phyloP scores from a whole-genome alignment of 2,797 vertebrate species.

The Poeciliopsis paucimaculata region DNA sequence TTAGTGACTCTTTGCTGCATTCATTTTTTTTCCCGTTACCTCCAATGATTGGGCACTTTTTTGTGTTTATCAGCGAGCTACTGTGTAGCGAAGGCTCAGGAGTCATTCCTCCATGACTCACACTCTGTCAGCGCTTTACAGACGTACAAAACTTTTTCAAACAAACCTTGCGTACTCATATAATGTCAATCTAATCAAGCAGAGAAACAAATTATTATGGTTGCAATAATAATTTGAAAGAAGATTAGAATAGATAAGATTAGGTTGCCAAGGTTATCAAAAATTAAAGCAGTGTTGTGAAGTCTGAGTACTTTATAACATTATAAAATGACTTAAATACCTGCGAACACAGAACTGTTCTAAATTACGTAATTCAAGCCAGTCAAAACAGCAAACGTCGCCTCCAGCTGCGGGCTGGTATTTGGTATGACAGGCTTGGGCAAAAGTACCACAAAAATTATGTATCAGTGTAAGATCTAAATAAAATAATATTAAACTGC shows the following conservation, averaged over 20 bases:
- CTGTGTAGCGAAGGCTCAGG: background rate
- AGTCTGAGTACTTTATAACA: background rate
- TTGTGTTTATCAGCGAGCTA: background rate
- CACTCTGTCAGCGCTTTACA: background rate
- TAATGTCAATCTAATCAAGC: background rate
- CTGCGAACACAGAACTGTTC: background rate
- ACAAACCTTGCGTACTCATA: background rate
- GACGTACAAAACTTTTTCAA: background rate
- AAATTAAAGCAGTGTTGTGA: background rate
- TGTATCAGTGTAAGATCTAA: background rate
- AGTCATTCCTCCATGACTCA: background rate
- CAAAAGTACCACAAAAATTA: background rate
- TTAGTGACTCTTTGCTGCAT: background rate
- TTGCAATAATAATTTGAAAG: background rate
- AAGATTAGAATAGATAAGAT: background rate
- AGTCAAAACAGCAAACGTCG: background rate
- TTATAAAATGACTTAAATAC: background rate
- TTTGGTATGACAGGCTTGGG: background rate
- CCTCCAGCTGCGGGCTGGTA: background rate
- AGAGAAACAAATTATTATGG: background rate
- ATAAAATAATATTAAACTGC: background rate
- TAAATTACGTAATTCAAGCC: background rate
- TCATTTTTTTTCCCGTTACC: background rate
- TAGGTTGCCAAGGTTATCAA: background rate
- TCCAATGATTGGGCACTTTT: background rate